Conservation (phyloP, 2,888 invertebrate genomes). For the Acanthococcus lagerstroemiae region DNA sequence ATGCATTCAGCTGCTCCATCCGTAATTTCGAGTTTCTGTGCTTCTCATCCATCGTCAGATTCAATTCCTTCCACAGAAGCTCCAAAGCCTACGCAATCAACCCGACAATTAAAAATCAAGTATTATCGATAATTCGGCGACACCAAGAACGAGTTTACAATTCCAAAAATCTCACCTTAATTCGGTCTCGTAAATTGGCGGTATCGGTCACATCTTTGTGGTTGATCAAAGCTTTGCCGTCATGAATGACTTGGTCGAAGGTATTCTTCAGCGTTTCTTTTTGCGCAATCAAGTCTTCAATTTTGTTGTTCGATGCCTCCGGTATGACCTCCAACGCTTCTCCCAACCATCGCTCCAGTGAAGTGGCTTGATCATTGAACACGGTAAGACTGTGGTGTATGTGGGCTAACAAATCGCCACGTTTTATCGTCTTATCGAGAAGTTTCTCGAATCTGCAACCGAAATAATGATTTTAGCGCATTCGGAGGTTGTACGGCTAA, state of each 20-base stretch:
- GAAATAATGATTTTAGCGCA: background rate
- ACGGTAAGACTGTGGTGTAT: constrained; percentile 56
- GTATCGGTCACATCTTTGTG: constrained; percentile 85
- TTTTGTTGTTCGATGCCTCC: constrained; percentile 46
- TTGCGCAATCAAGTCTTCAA: constrained; percentile 49
- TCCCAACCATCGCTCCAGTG: constrained; percentile 60
- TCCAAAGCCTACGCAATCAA: constrained; percentile 53
- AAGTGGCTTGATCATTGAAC: constrained; percentile 56
- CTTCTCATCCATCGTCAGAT: constrained; percentile 69
- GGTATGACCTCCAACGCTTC: constrained; percentile 65
- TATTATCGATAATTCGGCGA: background rate
- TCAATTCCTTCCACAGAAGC: constrained; percentile 80
- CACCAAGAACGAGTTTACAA: too few relatives aligned
- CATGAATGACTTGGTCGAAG: constrained; percentile 68
- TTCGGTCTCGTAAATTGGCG: constrained; percentile 66
- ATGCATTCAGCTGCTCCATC: constrained; percentile 74
- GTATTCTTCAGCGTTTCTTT: constrained; percentile 49
- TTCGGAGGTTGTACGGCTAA: too few relatives aligned
- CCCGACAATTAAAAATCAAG: constrained; percentile 9
- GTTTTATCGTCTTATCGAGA: constrained; percentile 63
- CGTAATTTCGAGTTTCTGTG: constrained; percentile 71
- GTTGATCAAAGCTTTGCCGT: constrained; percentile 66
- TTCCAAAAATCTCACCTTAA: constrained; percentile 49
- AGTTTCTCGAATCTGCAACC: constrained; percentile 70
- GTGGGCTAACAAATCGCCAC: constrained; percentile 73